Evolutionary conservation across 2,113 vertebrate genomes (phyloP), one percentile per base, ranked within the genome.

Genomic region (Okapia johnstoni): DNA sequence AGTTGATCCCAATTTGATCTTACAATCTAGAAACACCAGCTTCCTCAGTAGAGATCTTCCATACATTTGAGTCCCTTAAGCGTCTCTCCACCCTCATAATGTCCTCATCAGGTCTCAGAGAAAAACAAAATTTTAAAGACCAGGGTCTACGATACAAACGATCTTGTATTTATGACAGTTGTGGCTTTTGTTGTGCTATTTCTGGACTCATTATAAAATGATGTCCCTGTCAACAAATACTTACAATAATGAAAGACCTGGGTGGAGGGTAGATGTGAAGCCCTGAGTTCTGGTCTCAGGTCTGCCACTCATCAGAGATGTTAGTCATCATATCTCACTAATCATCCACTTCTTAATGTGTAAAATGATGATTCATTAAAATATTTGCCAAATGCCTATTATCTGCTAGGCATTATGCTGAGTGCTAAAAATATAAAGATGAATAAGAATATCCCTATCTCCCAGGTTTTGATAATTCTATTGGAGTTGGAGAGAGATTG

Each of bases 11-110:
- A 90, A 55, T 92, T 97, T 93, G 93, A 85, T 85, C 85, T 86
- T 73, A 30, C 58, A 57, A 87, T 54, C 54, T 30, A 43, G 63
- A 97, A 95, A 95, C 50, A 88, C 30, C 79, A 97, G 97, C 76
- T 93, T 96, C 92, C 73, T 95, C 76, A 92, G 50, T 30, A 81
- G 89, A 92, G 63, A 79, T 92, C 85, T 92, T 95, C 85, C 63
- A 87, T 54, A 58, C 3, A 26, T n/a, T 19, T 95, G 61, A 97
- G 90, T 58, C 52, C 13, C 54, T 5, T 15, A 14, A n/a, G 17
- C 77, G 26, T 94, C 84, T 92, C n/a, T 92, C 90, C 9, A 60
- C 57, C 91, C 90, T 96, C 40, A 77, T 92, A 48, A 96, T 40
- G 23, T 73, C 54, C 15, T 73, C 61, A 76, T 15, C 60, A 73